These are phyloP conservation scores for Orius insidiosus DNA, from an alignment of 1,140 invertebrate genomes.

Conservation along the genomic window DNA sequence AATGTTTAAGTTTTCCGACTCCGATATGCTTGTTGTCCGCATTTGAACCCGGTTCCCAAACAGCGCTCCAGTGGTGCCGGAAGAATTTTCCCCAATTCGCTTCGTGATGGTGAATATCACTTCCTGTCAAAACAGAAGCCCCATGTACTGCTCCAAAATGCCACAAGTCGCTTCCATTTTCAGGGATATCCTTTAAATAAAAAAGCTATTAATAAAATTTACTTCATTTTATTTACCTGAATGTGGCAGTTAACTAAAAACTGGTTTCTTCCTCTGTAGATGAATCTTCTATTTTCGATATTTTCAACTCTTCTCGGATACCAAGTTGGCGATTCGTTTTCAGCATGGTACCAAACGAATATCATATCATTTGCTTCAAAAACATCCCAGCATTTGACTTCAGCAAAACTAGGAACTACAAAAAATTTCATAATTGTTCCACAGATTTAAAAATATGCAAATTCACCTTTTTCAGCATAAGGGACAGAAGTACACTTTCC, in stretches of 20 bases:
- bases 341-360: slow-evolving; percentile 71
- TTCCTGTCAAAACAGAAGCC: slow-evolving; percentile 35
- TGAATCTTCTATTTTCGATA: slow-evolving; percentile 38
- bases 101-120: slow-evolving; percentile 25
- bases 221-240: slow-evolving; percentile 30
- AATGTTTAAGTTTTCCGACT: slow-evolving; percentile 35
- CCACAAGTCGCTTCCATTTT: slow-evolving; percentile 74
- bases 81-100: slow-evolving; percentile 18
- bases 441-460: no score
- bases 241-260: slow-evolving; percentile 56
- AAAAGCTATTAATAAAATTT: slow-evolving; percentile 2
- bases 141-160: slow-evolving; percentile 63
- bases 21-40: slow-evolving; percentile 34
- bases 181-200: slow-evolving; percentile 62
- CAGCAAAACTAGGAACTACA: slow-evolving; percentile 39
- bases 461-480: slow-evolving; percentile 19
- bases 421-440: slow-evolving; percentile 8
- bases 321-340: slow-evolving; percentile 51
- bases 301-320: slow-evolving; percentile 36
- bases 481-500: slow-evolving; percentile 29
- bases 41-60: slow-evolving; percentile 21
- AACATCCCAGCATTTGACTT: slow-evolving; percentile 43
- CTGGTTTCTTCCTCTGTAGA: slow-evolving; percentile 55
- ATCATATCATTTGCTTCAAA: slow-evolving; percentile 54
- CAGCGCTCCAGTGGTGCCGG: slow-evolving; percentile 24